Percentiles rank a stretch among this genome's conserved stretches.
phyloP scores from a whole-genome alignment of 2,113 vertebrate species.

The Cottus gobio region DNA sequence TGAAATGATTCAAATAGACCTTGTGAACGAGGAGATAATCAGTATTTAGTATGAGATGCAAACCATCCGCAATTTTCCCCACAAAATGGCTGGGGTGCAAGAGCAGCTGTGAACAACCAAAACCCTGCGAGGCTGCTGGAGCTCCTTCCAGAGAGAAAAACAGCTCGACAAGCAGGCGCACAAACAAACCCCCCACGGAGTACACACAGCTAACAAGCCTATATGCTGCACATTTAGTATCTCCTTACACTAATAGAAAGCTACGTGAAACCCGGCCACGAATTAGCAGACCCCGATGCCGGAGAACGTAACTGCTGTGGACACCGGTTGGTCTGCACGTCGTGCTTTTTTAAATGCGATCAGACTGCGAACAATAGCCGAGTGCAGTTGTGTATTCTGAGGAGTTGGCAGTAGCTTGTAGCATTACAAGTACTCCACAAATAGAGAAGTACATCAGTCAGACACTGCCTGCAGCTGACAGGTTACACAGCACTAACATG shows the following conservation, averaged over 20 bases:
- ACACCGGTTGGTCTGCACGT: background rate
- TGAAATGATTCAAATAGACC: too few species aligned
- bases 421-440: conserved; percentile 1
- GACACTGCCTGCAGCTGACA: conserved; percentile 52
- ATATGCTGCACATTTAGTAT: conserved; percentile 40
- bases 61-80: too few species aligned
- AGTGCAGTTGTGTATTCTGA: background rate
- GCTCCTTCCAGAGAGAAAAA: conserved; percentile 15
- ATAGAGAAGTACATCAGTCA: conserved; percentile 31
- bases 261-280: conserved; percentile 16
- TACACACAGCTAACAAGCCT: conserved; percentile 41
- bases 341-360: background rate
- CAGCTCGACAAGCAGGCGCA: conserved; percentile 7
- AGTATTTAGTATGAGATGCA: too few species aligned
- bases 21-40: too few species aligned
- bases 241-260: conserved; percentile 12
- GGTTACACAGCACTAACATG: conserved; percentile 39
- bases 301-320: background rate
- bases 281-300: conserved; percentile 9
- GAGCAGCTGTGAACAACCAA: conserved; percentile 42
- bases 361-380: background rate
- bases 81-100: too few species aligned
- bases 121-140: conserved; percentile 24
- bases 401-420: background rate
- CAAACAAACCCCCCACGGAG: conserved; percentile 28